Evolutionary conservation across 2,888 invertebrate genomes (phyloP).

Genomic region (Eristalis pertinax): DNA sequence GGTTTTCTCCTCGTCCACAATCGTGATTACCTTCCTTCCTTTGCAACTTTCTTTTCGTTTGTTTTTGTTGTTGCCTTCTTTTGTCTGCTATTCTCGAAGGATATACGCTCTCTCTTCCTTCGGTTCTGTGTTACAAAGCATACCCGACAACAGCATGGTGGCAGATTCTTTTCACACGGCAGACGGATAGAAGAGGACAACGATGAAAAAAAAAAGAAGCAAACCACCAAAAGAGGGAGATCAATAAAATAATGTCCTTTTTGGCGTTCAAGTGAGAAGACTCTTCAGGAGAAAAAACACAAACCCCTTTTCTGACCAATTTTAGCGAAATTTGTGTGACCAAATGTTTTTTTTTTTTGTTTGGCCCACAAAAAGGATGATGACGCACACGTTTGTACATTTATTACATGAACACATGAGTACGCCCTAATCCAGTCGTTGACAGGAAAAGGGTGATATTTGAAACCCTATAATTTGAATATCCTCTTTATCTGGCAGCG

Average conservation of each 20-base stretch:
- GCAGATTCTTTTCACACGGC: neutral
- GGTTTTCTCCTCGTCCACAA: neutral
- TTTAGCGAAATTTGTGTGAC: constrained; percentile 6
- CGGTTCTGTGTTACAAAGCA: neutral
- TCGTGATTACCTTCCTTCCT: neutral
- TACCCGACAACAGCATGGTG: neutral
- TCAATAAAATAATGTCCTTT: constrained; percentile 12
- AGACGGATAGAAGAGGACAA: neutral
- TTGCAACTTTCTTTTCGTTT: neutral
- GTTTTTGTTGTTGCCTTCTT: constrained; percentile 32
- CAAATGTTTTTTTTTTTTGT: constrained; percentile 8
- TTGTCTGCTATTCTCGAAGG: constrained; percentile 3
- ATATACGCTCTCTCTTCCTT: neutral
- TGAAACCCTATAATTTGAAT: constrained; percentile 38
- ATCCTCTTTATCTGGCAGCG: neutral
- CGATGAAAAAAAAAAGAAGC: neutral
- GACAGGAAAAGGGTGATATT: constrained; percentile 36
- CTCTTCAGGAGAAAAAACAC: neutral
- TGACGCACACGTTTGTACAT: neutral
- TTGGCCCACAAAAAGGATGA: neutral
- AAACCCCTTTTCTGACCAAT: neutral
- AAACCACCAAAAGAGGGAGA: neutral
- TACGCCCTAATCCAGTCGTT: constrained; percentile 33
- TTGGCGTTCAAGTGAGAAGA: neutral
- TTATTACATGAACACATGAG: neutral